Percentiles rank a stretch among this genome's conserved stretches.
These are phyloP conservation scores for Belgica antarctica DNA, from an alignment of 2,888 invertebrate genomes.

Conservation along the genomic window DNA sequence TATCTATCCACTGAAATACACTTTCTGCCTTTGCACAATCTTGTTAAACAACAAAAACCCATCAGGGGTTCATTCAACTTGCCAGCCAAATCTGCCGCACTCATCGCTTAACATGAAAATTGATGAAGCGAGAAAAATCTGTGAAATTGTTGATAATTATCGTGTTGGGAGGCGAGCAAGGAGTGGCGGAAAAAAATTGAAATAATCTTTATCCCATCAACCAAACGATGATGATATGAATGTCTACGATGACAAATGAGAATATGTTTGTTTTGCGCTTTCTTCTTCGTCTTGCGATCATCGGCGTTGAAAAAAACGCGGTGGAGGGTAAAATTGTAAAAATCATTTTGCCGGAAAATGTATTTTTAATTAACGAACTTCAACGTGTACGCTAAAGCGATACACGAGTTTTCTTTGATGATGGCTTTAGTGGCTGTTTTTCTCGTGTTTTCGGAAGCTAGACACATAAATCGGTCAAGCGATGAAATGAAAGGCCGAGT, in stretches of 20 bases:
- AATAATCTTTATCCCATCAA: not conserved
- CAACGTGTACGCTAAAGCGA: not conserved
- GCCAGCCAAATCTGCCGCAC: not conserved
- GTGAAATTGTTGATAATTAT: slow-evolving; percentile 8
- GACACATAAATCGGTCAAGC: slow-evolving; percentile 10
- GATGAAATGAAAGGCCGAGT: not conserved
- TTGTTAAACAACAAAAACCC: not conserved
- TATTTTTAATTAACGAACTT: slow-evolving; percentile 11
- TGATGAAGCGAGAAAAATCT: not conserved
- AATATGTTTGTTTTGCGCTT: slow-evolving; percentile 8
- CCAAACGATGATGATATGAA: not conserved
- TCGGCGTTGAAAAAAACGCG: too few species aligned
- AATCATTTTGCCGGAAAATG: slow-evolving; percentile 23
- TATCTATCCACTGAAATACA: not conserved
- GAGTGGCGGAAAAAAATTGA: too few species aligned
- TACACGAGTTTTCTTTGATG: slow-evolving; percentile 18
- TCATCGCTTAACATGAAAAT: not conserved
- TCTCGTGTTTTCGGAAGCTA: not conserved
- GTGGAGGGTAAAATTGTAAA: slow-evolving; percentile 22
- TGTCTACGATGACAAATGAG: slow-evolving; percentile 20
- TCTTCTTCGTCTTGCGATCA: not conserved
- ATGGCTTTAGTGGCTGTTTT: not conserved
- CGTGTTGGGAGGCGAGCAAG: not conserved
- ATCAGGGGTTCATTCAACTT: slow-evolving; percentile 5
- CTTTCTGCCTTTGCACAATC: not conserved